Base-by-base conservation (phyloP, 2,113 vertebrate species). In the Anolis sagrei region DNA sequence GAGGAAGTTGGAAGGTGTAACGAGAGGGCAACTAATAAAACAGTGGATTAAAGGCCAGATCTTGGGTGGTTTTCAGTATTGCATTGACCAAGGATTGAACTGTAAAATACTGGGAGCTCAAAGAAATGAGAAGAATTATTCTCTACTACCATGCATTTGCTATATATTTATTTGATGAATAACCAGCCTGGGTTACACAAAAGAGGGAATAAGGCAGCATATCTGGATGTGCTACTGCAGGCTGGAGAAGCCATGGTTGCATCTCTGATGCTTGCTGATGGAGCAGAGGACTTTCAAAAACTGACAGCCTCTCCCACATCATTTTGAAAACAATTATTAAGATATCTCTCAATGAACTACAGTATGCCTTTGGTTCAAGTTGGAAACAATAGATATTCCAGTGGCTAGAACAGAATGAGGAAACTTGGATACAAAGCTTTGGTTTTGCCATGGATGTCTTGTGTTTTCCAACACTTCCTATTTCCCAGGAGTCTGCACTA, bases 31-130 rank as follows among this genome's bases (percentile, higher is more conserved):
- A 83, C 6, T n/a, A 82, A 87, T 70, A 91, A 88, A 92, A 79
- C 89, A 92, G 85, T 73, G 84, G 77, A 62, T 83, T 92, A 94
- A 93, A 85, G 23, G 49, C 58, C 73, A 82, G 11, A 49, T 70
- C 21, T 86, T 58, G 69, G 61, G 58, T 73, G 78, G 25, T 62
- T 62, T 0, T 0, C 66, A 29, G 44, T 7, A 70, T 85, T 77
- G 80, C 39, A 81, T 64, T 64, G 79, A 21, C 58, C 86, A 32
- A n/a, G 54, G 29, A 88, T 44, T 75, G 0, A 1, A 27, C 0
- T 0, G 2, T 87, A 54, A 88, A 93, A 91, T 81, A 92, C 82
- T 90, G 89, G 66, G 87, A 81, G 92, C 90, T 89, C 83, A 91
- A 91, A 72, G 73, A 93, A 86, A 9, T 27, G 54, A 86, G 89